Evolutionary conservation across 2,113 vertebrate species (phyloP).

Genomic region (Otolemur garnettii): DNA sequence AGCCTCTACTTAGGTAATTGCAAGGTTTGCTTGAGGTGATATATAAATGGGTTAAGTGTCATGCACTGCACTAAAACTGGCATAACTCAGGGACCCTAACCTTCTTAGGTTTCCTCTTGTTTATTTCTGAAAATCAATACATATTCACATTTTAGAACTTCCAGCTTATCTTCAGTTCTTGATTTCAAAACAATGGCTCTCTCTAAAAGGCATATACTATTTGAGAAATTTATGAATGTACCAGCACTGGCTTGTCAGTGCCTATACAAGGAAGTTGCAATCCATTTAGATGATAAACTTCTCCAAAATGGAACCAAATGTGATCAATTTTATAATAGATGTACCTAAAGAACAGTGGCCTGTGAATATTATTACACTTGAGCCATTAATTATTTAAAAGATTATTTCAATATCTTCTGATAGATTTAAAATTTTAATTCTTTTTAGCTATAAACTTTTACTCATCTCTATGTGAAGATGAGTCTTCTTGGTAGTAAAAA

Average conservation of each 20-base stretch:
- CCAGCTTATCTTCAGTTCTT: not conserved
- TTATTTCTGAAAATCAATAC: not conserved
- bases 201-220: not conserved
- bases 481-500: not conserved
- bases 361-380: not conserved
- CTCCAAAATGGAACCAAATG: not conserved
- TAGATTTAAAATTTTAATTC: not conserved
- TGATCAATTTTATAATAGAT: not conserved
- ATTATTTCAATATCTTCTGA: not conserved
- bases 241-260: not conserved
- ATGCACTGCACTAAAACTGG: not conserved
- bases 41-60: not conserved
- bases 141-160: not conserved
- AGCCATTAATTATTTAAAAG: not conserved
- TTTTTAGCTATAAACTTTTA: not conserved
- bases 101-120: not conserved
- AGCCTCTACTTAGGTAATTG: not conserved
- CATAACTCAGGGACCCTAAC: not conserved
- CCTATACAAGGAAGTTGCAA: not conserved
- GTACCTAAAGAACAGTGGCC: not conserved
- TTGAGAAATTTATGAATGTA: not conserved
- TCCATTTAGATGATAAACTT: not conserved
- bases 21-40: not conserved
- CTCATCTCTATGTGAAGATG: not conserved
- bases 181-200: slow-evolving; percentile 12